These are phyloP conservation scores for Melanotaenia trifasciata DNA, from an alignment of 2,797 vertebrate genomes.

Conservation along the genomic window DNA sequence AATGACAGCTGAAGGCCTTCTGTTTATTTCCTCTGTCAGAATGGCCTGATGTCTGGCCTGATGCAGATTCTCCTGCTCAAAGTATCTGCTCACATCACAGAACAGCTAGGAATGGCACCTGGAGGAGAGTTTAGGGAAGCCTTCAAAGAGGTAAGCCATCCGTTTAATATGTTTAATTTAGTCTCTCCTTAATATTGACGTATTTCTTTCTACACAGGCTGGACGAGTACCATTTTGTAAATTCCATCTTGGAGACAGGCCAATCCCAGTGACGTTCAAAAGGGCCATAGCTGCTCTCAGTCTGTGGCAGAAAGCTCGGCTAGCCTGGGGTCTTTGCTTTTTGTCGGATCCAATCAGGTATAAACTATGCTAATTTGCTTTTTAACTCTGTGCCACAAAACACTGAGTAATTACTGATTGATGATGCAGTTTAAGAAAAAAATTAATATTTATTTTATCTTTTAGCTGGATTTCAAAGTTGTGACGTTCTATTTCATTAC, in stretches of 20 bases:
- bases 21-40: conserved; percentile 80
- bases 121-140: conserved; percentile 98
- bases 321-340: conserved; percentile 98
- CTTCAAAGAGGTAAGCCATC: conserved; percentile 90
- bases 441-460: not conserved
- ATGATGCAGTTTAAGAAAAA: not conserved
- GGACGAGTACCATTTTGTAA: conserved; percentile 97
- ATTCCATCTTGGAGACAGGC: conserved; percentile 96
- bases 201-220: conserved; percentile 82
- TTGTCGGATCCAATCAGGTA: conserved; percentile 99
- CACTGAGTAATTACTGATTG: not conserved
- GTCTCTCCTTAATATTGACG: not conserved
- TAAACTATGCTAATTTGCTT: not conserved
- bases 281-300: conserved; percentile 97
- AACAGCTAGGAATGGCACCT: conserved; percentile 98
- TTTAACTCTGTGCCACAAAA: not conserved
- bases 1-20: not conserved
- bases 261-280: conserved; percentile 98
- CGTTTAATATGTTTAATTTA: not conserved
- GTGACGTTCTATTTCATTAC: not conserved
- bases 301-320: conserved; percentile 96
- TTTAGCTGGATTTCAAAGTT: not conserved
- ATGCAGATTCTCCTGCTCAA: conserved; percentile 99
- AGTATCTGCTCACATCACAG: conserved; percentile 98
- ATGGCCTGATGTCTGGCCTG: conserved; percentile 96